Percentiles rank a stretch among this genome's conserved stretches.
Evolutionary conservation across 2,888 invertebrate genomes (phyloP).

Genomic region (Idaea biselata): DNA sequence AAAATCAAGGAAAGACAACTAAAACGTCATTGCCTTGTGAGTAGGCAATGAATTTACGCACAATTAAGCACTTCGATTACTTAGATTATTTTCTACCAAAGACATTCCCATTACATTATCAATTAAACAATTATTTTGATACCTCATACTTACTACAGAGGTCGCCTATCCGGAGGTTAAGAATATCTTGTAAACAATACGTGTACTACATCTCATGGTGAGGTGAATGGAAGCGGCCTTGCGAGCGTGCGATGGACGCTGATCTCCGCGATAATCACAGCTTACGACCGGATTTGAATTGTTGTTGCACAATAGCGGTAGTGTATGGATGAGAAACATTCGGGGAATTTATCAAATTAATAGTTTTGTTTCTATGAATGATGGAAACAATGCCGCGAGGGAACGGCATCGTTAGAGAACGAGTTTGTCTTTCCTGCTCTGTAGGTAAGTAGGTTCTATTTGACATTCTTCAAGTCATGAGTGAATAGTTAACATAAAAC

Average conservation of each 20-base stretch:
- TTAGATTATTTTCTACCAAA: not conserved
- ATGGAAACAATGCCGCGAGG: not conserved
- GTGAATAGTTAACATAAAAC: no score
- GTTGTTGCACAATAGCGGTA: constrained; percentile 2
- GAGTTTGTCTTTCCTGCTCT: no score
- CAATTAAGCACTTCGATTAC: not conserved
- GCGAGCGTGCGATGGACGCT: constrained; percentile 29
- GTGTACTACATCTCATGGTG: constrained; percentile 33
- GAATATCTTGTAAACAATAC: constrained; percentile 22
- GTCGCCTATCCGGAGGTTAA: constrained; percentile 14
- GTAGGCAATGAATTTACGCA: not conserved
- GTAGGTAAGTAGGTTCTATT: no score
- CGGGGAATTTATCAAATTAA: not conserved
- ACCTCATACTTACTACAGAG: not conserved
- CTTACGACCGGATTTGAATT: constrained; percentile 17
- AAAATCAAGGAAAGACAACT: not conserved
- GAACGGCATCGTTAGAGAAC: no score
- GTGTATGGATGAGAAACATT: not conserved
- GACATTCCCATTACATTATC: constrained; percentile 1
- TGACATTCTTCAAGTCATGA: no score
- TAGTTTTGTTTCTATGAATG: constrained; percentile 1
- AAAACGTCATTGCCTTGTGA: not conserved
- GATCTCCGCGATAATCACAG: constrained; percentile 19
- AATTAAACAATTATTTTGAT: not conserved
- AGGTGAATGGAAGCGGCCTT: constrained; percentile 34